Conservation (phyloP, 2,888 invertebrate species). For the Coecobrya sp. region DNA sequence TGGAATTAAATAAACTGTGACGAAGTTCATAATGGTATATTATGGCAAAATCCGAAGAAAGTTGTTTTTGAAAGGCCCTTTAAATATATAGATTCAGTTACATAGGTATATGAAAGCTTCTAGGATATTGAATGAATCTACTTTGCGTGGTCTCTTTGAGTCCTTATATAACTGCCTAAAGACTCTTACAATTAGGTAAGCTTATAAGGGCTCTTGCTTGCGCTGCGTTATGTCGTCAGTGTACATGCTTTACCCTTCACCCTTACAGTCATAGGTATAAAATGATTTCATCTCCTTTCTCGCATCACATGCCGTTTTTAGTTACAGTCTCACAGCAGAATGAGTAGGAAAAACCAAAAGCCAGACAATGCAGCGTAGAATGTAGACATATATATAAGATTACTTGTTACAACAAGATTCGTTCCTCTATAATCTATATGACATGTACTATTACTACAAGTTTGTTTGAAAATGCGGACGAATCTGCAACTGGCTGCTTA, state of each 20-base stretch:
- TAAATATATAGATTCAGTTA: not conserved
- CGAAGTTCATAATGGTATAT: too few species aligned
- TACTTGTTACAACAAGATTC: not conserved
- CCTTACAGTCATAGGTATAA: not conserved
- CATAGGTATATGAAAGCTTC: not conserved
- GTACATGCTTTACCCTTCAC: slow-evolving; percentile 32
- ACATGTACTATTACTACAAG: not conserved
- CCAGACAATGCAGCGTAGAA: slow-evolving; percentile 18
- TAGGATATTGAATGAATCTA: not conserved
- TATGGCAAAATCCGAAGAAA: not conserved
- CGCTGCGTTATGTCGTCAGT: not conserved
- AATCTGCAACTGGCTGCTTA: slow-evolving; percentile 36
- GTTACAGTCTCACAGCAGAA: slow-evolving; percentile 32
- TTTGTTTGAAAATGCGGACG: slow-evolving; percentile 40
- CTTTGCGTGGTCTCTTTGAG: too few species aligned
- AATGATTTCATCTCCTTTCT: not conserved
- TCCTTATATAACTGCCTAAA: not conserved
- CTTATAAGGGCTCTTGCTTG: not conserved
- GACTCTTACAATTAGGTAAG: not conserved
- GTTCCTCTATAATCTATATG: not conserved
- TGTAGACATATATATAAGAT: slow-evolving; percentile 12
- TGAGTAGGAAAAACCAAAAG: slow-evolving; percentile 9
- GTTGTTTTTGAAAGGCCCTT: not conserved
- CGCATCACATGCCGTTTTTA: slow-evolving; percentile 39
- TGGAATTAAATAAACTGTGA: too few species aligned